These are phyloP conservation scores for Balaeniceps rex DNA, from an alignment of 2,113 vertebrate species.

Conservation along the genomic window DNA sequence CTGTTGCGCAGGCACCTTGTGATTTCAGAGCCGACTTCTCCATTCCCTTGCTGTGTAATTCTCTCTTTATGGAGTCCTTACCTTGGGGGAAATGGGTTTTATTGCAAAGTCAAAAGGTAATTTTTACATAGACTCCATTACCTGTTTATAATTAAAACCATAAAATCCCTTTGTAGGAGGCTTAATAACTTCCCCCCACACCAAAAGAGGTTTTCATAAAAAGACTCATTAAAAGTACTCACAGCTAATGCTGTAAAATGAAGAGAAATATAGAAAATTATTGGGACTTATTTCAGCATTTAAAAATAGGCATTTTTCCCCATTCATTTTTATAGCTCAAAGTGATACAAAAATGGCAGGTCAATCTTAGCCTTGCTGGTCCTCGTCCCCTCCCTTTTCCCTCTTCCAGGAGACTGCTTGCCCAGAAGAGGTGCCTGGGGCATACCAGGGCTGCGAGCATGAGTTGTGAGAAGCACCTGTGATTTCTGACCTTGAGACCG, in stretches of 20 bases:
- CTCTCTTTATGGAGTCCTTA: neutral
- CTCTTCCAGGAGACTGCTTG: neutral
- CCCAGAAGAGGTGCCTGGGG: neutral
- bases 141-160: constrained; percentile 72
- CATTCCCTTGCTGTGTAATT: neutral
- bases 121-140: constrained; percentile 56
- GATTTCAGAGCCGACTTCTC: neutral
- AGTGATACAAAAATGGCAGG: neutral
- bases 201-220: constrained; percentile 54
- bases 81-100: constrained; percentile 32
- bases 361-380: neutral
- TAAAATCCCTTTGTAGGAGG: constrained; percentile 56
- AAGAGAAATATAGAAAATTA: constrained; percentile 38
- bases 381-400: neutral
- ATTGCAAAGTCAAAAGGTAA: constrained; percentile 57
- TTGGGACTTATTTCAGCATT: neutral
- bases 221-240: constrained; percentile 55
- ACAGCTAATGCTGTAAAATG: constrained; percentile 47
- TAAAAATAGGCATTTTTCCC: neutral
- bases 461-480: neutral
- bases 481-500: neutral
- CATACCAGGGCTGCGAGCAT: neutral
- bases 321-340: neutral
- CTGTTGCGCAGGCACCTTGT: neutral
- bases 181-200: constrained; percentile 49